Evolutionary conservation across 2,797 vertebrate species (phyloP).

Genomic region (Enteromius afrohamiltoni): DNA sequence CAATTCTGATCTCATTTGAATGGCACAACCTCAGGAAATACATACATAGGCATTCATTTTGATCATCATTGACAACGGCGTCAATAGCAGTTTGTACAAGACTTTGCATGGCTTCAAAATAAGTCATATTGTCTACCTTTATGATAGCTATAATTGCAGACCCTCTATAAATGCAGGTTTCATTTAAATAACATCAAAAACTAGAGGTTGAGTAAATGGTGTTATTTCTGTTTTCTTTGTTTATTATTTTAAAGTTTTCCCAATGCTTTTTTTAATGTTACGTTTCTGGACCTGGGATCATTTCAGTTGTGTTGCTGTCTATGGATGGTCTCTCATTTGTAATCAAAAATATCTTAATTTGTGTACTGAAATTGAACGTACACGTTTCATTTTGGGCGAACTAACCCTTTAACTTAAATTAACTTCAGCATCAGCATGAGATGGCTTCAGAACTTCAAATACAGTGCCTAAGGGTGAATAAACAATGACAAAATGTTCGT

Average conservation of each 20-base stretch:
- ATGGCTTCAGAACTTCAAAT: not conserved
- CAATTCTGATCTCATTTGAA: not conserved
- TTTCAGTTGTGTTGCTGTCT: too few relatives aligned
- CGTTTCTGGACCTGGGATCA: too few relatives aligned
- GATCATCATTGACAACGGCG: not conserved
- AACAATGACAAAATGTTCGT: not conserved
- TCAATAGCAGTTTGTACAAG: not conserved
- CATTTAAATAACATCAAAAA: not conserved
- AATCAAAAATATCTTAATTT: too few relatives aligned
- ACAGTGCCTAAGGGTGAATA: not conserved
- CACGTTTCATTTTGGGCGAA: too few relatives aligned
- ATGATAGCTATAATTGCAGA: not conserved
- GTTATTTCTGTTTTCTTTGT: too few relatives aligned
- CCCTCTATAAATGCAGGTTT: not conserved
- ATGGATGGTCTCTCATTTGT: too few relatives aligned
- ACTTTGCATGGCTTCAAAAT: not conserved
- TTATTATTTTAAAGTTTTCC: too few relatives aligned
- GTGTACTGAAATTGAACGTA: too few relatives aligned
- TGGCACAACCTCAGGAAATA: not conserved
- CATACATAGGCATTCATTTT: not conserved
- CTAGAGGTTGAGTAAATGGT: too few relatives aligned
- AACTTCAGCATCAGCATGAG: not conserved
- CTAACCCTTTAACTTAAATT: not conserved
- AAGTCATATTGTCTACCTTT: not conserved
- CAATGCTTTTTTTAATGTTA: too few relatives aligned